Evolutionary conservation across 2,113 vertebrate genomes (phyloP).

Genomic region (Rhinopomastus cyanomelas): DNA sequence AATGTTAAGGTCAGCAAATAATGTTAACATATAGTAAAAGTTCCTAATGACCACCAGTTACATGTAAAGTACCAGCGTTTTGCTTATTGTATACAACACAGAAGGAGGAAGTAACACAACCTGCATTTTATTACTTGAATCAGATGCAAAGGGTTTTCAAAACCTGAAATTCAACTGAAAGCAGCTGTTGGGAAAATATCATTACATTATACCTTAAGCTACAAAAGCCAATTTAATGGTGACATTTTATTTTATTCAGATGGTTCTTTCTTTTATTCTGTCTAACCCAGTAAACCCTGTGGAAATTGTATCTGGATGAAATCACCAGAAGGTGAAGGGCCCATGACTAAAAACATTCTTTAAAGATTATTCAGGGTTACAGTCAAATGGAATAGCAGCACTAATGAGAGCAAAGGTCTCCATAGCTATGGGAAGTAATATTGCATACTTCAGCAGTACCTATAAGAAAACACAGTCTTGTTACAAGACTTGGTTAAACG

Average conservation of each 20-base stretch:
- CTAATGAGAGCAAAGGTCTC: slow-evolving; percentile 70
- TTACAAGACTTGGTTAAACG: slow-evolving; percentile 21
- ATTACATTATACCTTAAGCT: slow-evolving; percentile 78
- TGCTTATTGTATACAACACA: slow-evolving; percentile 66
- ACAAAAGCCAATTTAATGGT: slow-evolving; percentile 79
- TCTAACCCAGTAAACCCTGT: slow-evolving; percentile 68
- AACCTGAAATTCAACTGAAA: slow-evolving; percentile 78
- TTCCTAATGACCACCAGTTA: slow-evolving; percentile 43
- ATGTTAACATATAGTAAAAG: slow-evolving; percentile 47
- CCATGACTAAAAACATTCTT: slow-evolving; percentile 77
- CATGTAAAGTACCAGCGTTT: slow-evolving; percentile 37
- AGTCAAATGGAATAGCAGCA: slow-evolving; percentile 62
- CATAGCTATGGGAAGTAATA: slow-evolving; percentile 62
- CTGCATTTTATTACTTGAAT: slow-evolving; percentile 78
- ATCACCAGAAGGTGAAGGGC: slow-evolving; percentile 78
- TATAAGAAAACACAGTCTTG: slow-evolving; percentile 7
- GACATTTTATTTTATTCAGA: slow-evolving; percentile 83
- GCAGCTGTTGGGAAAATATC: slow-evolving; percentile 78
- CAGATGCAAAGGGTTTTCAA: slow-evolving; percentile 70
- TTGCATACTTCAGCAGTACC: slow-evolving; percentile 31
- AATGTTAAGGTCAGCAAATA: slow-evolving; percentile 46
- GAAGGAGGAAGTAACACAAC: slow-evolving; percentile 76
- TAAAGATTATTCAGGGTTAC: slow-evolving; percentile 73
- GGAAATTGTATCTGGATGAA: slow-evolving; percentile 80
- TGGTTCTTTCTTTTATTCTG: slow-evolving; percentile 76